Conservation (phyloP, 2,113 vertebrate genomes). For the Nyctibius bracteatus region DNA sequence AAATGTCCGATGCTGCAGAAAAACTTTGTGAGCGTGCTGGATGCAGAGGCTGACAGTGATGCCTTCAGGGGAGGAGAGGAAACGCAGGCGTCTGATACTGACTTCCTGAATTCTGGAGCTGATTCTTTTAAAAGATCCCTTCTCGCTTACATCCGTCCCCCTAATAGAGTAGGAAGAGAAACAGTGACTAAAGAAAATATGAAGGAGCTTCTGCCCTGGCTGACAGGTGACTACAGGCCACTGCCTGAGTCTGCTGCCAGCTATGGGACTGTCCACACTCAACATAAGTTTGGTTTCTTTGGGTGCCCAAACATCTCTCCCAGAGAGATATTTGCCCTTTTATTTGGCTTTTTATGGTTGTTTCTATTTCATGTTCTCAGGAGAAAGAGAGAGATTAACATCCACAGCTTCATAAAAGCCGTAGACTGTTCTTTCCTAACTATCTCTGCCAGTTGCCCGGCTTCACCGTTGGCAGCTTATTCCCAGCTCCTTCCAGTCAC, state of each 20-base stretch:
- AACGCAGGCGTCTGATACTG: not conserved
- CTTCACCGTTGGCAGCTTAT: accelerated
- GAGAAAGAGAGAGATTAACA: not conserved
- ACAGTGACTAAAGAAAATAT: not conserved
- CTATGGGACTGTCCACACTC: not conserved
- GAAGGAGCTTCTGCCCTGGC: not conserved
- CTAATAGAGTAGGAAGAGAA: not conserved
- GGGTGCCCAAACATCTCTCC: not conserved
- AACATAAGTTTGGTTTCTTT: not conserved
- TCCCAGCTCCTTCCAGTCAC: not conserved
- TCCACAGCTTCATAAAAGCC: not conserved
- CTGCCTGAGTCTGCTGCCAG: not conserved
- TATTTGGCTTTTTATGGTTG: not conserved
- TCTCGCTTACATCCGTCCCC: not conserved
- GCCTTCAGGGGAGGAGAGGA: not conserved
- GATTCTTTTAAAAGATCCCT: not conserved
- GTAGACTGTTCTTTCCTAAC: not conserved
- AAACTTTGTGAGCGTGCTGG: not conserved
- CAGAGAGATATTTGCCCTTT: not conserved
- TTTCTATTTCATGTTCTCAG: not conserved
- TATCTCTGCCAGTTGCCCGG: not conserved
- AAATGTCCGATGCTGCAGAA: not conserved
- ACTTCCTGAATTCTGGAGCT: conserved; percentile 42
- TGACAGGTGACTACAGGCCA: not conserved
- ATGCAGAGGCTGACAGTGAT: not conserved